Evolutionary conservation across 1,140 invertebrate species (phyloP), one percentile per base, ranked within the genome.

Genomic region (Physella acuta): DNA sequence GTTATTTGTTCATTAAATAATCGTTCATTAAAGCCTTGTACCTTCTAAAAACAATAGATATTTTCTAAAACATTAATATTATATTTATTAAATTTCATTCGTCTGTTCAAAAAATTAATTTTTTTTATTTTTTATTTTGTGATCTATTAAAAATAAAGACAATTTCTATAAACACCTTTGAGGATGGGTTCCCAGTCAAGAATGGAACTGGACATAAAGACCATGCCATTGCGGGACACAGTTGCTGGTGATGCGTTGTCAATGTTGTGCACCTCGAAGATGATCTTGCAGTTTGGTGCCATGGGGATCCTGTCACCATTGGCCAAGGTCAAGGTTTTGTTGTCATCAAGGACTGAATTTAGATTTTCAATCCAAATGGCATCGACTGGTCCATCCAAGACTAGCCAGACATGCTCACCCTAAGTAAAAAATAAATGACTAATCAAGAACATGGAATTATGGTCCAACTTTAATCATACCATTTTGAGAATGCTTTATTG

Each of bases 171-270:
- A 71, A 65, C 70, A 85, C 93, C 89, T 90, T 78, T 88, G 2
- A 93, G 85, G 26, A 93, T 89, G 0, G 95, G 95, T 78, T 91
- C 89, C 91, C 94, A 97, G 80, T 94, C 91, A 51, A 98, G 83
- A 1, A 94, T 93, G 0, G 94, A 97, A 0, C 94, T 94, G 77
- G 94, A 96, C 95, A 98, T 98, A 82, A 95, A 98, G 2, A 97
- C 83, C 95, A 97, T 97, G 75, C 95, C 95, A 85, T 96, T 97
- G 64, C 95, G 87, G 0, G 94, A 97, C 0, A 98, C 95, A 0
- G 95, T 98, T 1, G 95, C 94, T 5, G 95, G 95, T 24, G 94
- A 97, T 2, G 95, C 95, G 83, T 97, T 97, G 82, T 98, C 94
- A 73, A 98, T 96, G 81, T 97, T 97, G 81, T 97, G 93, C 4